A percentile compares a stretch with the other conserved stretches of the same genome.
Evolutionary conservation across 2,113 vertebrate genomes (phyloP).

Genomic region (Ochotona princeps): DNA sequence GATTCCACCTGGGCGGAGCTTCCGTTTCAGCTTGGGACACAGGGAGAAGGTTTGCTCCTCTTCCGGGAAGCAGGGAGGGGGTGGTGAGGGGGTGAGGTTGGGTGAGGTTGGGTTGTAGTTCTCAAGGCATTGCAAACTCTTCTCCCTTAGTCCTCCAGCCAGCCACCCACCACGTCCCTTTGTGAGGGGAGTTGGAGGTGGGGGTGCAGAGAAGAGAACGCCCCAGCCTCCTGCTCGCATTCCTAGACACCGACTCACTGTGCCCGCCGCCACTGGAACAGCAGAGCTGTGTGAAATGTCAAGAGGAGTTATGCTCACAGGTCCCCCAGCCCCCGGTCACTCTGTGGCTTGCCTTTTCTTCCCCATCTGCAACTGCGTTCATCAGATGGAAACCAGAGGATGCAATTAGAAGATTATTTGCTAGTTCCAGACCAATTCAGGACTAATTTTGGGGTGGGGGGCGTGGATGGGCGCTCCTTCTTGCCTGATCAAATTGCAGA

Average conservation of each 20-base stretch:
- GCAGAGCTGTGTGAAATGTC: slow-evolving; percentile 85
- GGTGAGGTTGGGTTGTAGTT: neutral
- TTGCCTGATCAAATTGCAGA: slow-evolving; percentile 68
- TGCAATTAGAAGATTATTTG: slow-evolving; percentile 76
- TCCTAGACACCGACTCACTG: slow-evolving; percentile 89
- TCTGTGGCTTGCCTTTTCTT: slow-evolving; percentile 68
- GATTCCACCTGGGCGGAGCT: slow-evolving; percentile 65
- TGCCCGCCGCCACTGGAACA: slow-evolving; percentile 79
- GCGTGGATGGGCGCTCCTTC: slow-evolving; percentile 9
- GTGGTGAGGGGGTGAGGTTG: too few species aligned
- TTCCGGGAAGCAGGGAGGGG: neutral
- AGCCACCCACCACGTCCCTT: slow-evolving; percentile 38
- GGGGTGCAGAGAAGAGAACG: slow-evolving; percentile 12
- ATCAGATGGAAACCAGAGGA: slow-evolving; percentile 69
- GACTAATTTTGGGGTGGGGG: too few species aligned
- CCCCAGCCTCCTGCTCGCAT: slow-evolving; percentile 79
- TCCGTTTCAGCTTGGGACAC: neutral
- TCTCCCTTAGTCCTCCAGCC: slow-evolving; percentile 1
- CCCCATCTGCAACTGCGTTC: slow-evolving; percentile 38
- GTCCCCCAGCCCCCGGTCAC: slow-evolving; percentile 51
- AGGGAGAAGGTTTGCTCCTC: neutral
- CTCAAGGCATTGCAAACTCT: neutral
- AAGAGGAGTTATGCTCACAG: slow-evolving; percentile 82
- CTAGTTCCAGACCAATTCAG: slow-evolving; percentile 69
- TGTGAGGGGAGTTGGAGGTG: slow-evolving; percentile 49